Conservation (phyloP, 2,888 invertebrate genomes). For the Notocelia uddmanniana region DNA sequence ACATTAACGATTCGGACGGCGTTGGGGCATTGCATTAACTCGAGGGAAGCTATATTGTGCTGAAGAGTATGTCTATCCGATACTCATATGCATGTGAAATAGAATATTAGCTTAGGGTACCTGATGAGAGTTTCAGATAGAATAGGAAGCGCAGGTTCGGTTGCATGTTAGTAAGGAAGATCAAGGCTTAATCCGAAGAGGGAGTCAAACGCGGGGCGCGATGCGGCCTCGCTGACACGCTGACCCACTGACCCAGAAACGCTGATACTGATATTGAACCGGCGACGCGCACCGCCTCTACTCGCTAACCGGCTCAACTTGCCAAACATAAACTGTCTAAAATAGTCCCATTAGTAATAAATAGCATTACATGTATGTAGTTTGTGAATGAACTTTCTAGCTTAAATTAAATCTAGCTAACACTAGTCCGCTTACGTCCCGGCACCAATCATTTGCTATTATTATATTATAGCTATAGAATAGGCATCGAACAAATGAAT, state of each 20-base stretch:
- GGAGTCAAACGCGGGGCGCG: conserved; percentile 52
- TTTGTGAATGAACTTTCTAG: background rate
- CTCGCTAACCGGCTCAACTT: conserved; percentile 80
- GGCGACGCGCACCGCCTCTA: conserved; percentile 76
- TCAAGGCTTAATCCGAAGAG: conserved; percentile 62
- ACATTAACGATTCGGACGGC: conserved; percentile 45
- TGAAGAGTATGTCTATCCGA: conserved; percentile 13
- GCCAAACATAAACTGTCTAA: conserved; percentile 60
- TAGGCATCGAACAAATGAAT: too few species aligned
- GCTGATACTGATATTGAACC: conserved; percentile 83
- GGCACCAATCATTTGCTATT: too few species aligned
- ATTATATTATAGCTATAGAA: too few species aligned
- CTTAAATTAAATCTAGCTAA: background rate
- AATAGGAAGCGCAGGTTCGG: background rate
- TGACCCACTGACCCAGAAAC: conserved; percentile 85
- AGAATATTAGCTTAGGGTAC: background rate
- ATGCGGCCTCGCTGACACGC: conserved; percentile 70
- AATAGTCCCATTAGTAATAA: conserved; percentile 17
- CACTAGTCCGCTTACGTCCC: background rate
- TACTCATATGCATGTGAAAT: conserved; percentile 7
- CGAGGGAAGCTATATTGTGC: background rate
- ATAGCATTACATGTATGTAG: background rate
- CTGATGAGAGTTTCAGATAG: background rate
- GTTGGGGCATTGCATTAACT: background rate
- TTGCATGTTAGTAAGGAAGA: conserved; percentile 58